Conservation (phyloP, 1,140 invertebrate genomes). For the Anadara kagoshimensis region DNA sequence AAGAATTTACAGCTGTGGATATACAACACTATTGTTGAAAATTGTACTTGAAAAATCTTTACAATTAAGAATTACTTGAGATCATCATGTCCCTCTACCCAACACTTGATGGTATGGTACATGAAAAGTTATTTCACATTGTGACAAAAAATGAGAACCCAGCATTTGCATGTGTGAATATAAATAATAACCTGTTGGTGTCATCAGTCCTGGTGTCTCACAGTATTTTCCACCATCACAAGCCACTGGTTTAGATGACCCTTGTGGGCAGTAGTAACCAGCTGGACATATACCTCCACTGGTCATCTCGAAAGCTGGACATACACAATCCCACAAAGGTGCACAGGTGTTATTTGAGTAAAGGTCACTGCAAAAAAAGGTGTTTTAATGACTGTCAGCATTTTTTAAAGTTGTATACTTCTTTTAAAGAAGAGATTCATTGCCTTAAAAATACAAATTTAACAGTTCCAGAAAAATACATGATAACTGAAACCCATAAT, state of each 20-base stretch:
- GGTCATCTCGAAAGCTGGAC: slow-evolving; percentile 63
- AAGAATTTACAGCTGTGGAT: too few species aligned
- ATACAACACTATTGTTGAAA: too few species aligned
- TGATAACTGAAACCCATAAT: too few species aligned
- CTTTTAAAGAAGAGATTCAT: too few species aligned
- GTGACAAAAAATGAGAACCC: too few species aligned
- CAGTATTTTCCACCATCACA: slow-evolving; percentile 70
- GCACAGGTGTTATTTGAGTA: slow-evolving; percentile 69
- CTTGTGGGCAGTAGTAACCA: slow-evolving; percentile 65
- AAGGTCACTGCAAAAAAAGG: slow-evolving; percentile 51
- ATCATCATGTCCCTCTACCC: too few species aligned
- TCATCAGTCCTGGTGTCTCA: slow-evolving; percentile 48
- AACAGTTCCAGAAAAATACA: not conserved
- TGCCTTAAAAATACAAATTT: not conserved
- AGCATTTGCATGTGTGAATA: too few species aligned
- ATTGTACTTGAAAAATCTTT: too few species aligned
- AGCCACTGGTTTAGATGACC: slow-evolving; percentile 51
- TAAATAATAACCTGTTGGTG: slow-evolving; percentile 49
- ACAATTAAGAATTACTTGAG: too few species aligned
- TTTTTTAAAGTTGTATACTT: too few species aligned
- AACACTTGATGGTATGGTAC: too few species aligned
- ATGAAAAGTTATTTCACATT: too few species aligned
- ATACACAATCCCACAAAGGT: slow-evolving; percentile 69
- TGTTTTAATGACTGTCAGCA: not conserved
- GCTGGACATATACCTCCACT: slow-evolving; percentile 67